These are phyloP conservation scores for Euplexia lucipara DNA, from an alignment of 2,888 invertebrate species.

Conservation along the genomic window DNA sequence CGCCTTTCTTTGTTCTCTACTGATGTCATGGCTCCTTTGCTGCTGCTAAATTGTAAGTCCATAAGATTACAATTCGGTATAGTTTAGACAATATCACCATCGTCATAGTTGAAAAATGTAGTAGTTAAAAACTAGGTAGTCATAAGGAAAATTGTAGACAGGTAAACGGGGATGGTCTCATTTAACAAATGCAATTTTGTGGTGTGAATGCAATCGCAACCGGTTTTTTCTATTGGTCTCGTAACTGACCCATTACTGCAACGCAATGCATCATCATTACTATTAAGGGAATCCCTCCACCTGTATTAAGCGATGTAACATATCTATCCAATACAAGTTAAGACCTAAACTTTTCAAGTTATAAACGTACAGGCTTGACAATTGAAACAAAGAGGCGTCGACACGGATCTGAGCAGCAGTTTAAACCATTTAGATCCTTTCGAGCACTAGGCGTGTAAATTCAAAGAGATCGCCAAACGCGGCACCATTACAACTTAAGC, in stretches of 20 bases:
- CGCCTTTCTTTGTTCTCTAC: conserved; percentile 43
- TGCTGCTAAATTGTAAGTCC: conserved; percentile 16
- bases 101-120: not conserved
- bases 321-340: not conserved
- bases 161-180: not conserved
- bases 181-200: not conserved
- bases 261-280: not conserved
- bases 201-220: not conserved
- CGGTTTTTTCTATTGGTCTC: conserved; percentile 30
- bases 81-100: not conserved
- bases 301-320: not conserved
- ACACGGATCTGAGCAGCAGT: not conserved
- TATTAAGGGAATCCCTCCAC: not conserved
- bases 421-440: conserved; percentile 22
- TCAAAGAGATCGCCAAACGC: not conserved
- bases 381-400: not conserved
- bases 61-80: conserved; percentile 3
- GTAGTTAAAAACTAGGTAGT: not conserved
- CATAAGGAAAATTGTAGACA: conserved; percentile 6
- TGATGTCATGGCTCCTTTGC: conserved; percentile 55
- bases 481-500: conserved; percentile 3
- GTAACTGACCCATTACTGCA: conserved; percentile 6
- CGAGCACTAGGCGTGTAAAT: not conserved
- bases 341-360: not conserved
- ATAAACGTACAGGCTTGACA: not conserved